Evolutionary conservation across 2,888 invertebrate species (phyloP).

Genomic region (Brachyptera putata): DNA sequence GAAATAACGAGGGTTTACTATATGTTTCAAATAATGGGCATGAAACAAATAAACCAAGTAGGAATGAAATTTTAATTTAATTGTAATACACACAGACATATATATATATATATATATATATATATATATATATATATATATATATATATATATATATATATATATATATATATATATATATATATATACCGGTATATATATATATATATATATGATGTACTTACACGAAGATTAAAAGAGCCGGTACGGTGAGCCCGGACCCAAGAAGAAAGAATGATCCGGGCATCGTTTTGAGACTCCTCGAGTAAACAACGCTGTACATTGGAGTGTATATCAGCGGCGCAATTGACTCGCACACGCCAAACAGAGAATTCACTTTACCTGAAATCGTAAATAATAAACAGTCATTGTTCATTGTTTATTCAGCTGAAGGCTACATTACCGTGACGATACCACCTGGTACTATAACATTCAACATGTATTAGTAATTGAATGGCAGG

Average conservation of each 20-base stretch:
- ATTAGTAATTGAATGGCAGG: no score
- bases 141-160: no score
- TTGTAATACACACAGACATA: no score
- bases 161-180: no score
- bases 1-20: background rate
- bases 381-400: no score
- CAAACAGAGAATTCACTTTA: constrained; percentile 56
- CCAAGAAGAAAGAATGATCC: constrained; percentile 57
- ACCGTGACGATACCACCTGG: no score
- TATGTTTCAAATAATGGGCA: background rate
- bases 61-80: background rate
- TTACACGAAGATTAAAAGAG: constrained; percentile 50
- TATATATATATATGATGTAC: no score
- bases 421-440: no score
- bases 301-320: constrained; percentile 54
- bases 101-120: background rate
- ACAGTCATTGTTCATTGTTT: no score
- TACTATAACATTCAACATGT: no score
- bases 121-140: no score
- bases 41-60: background rate
- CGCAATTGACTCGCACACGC: constrained; percentile 56
- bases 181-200: no score
- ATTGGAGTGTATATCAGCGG: constrained; percentile 54
- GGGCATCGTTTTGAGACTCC: constrained; percentile 49
- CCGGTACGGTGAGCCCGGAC: constrained; percentile 48